These are phyloP conservation scores for Pediacus dermestoides DNA, from an alignment of 2,888 invertebrate species.

Conservation along the genomic window DNA sequence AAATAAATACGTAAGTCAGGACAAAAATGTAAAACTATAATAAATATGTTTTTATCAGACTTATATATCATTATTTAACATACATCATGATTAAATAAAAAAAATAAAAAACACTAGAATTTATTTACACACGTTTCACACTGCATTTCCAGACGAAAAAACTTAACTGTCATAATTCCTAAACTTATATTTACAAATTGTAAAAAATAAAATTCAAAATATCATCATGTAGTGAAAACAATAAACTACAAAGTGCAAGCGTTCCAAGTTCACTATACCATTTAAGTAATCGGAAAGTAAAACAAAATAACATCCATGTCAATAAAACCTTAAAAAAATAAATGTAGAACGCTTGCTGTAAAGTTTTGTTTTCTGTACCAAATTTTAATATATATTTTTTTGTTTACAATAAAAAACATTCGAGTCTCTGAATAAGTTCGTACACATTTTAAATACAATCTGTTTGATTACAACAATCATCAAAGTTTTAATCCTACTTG, in stretches of 20 bases:
- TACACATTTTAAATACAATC: conserved; percentile 15
- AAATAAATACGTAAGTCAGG: conserved; percentile 36
- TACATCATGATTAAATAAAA: conserved; percentile 29
- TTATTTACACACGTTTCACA: conserved; percentile 46
- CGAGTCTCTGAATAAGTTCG: conserved; percentile 19
- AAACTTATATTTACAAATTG: conserved; percentile 36
- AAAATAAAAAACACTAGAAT: conserved; percentile 41
- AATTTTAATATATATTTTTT: no score
- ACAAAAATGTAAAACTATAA: conserved; percentile 36
- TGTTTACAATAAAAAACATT: conserved; percentile 24
- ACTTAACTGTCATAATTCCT: conserved; percentile 29
- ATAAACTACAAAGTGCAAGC: conserved; percentile 10
- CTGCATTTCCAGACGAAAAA: conserved; percentile 29
- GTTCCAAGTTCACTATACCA: no score
- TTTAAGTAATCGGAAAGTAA: no score
- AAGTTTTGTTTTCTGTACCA: no score
- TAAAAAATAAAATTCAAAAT: conserved; percentile 34
- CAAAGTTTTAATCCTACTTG: conserved; percentile 35
- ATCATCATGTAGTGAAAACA: conserved; percentile 22
- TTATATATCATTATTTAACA: conserved; percentile 44
- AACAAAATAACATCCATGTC: no score
- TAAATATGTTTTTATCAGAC: conserved; percentile 48
- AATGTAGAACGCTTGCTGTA: no score
- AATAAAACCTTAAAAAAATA: no score
- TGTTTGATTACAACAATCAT: conserved; percentile 25